These are phyloP conservation scores for Monochamus alternatus DNA, from an alignment of 2,888 invertebrate genomes.

Conservation along the genomic window DNA sequence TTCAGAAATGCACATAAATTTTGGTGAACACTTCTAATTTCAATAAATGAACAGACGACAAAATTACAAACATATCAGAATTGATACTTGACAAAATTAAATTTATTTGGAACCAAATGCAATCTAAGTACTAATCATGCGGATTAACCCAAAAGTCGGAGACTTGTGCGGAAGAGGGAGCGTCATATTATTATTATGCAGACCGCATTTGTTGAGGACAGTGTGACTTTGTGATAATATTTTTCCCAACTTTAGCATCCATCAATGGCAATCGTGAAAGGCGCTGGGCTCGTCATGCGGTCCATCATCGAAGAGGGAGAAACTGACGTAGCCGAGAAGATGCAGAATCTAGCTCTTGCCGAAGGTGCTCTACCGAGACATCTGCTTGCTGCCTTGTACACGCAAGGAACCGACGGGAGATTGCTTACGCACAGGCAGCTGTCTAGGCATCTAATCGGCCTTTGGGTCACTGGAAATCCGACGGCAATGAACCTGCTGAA, in stretches of 20 bases:
- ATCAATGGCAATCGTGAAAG: constrained; percentile 98
- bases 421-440: constrained; percentile 91
- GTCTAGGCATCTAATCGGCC: constrained; percentile 92
- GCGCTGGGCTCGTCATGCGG: constrained; percentile 96
- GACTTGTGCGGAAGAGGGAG: no score
- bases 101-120: no score
- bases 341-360: constrained; percentile 96
- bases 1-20: no score
- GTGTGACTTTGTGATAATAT: neutral
- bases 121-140: no score
- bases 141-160: no score
- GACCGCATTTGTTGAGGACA: no score
- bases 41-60: no score
- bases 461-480: constrained; percentile 97
- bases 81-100: no score
- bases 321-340: constrained; percentile 90
- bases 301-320: constrained; percentile 98
- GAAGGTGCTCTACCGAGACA: constrained; percentile 97
- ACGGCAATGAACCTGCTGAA: constrained; percentile 90
- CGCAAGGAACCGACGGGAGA: constrained; percentile 84
- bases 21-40: no score
- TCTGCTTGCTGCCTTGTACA: constrained; percentile 91
- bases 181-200: no score
- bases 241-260: constrained; percentile 81
- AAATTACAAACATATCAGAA: no score